Evolutionary conservation across 2,113 vertebrate genomes (phyloP), one percentile per base, ranked within the genome.

Genomic region (Panthera uncia): DNA sequence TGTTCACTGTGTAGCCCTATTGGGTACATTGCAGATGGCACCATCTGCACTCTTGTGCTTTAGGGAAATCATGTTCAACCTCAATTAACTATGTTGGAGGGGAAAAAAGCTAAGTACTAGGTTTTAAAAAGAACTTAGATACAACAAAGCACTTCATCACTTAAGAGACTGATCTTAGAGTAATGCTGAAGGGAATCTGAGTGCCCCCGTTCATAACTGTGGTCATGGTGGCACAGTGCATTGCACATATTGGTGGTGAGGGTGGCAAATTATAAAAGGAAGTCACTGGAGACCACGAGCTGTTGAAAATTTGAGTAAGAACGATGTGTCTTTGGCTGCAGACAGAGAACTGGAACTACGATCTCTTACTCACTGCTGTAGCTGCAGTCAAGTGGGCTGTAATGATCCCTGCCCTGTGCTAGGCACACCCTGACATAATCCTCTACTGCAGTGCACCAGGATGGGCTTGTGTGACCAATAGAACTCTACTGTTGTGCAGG

Each of bases 61-160:
- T 55, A 36, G 15, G 69, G 45, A 21, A 97, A 71, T 48, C 82
- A 69, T 85, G 95, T 96, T 96, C 96, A 89, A 38, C 41, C 36
- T 45, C 52, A 86, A 71, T 33, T 15, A 41, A 48, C 31, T 52
- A 6, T 6, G 36, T 38, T 65, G 41, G 11, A 65, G 61, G 36
- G 45, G 45, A 45, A 45, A 63, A 48, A 65, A 78, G 19, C 15
- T 5, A 65, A 16, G 13, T 55, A 7, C n/a, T 69, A 48, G 7
- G 27, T 23, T 41, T 14, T 33, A 31, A 18, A 41, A 38, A 94
- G 69, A n/a, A 33, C 15, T 4, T 11, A 4, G 10, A 31, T 27
- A 7, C 4, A 71, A 76, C 1, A 13, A 38, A 41, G 25, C 31
- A 45, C 50, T 13, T 3, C 15, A 15, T 36, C 45, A 76, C 29